phyloP scores from a whole-genome alignment of 1,140 invertebrate species.

The Lordiphosa collinella region DNA sequence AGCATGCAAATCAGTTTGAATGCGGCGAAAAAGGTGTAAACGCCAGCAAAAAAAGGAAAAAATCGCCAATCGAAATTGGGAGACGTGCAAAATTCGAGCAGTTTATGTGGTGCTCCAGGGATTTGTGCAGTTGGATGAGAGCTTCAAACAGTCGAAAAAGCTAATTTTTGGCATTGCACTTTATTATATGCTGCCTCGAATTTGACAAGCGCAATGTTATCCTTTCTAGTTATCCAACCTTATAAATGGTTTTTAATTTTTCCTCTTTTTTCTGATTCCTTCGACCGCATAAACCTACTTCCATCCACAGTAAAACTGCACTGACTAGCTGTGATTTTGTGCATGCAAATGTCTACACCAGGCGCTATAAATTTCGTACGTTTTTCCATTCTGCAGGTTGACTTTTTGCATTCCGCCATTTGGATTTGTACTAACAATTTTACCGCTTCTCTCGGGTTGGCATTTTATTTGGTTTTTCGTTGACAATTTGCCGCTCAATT shows the following conservation, averaged over 20 bases:
- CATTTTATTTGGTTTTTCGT: neutral
- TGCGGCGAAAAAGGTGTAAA: slow-evolving; percentile 52
- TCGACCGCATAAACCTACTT: neutral
- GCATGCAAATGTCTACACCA: slow-evolving; percentile 44
- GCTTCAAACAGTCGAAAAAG: too few relatives aligned
- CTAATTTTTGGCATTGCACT: too few relatives aligned
- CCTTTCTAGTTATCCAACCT: too few relatives aligned
- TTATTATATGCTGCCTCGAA: too few relatives aligned
- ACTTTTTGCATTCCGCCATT: slow-evolving; percentile 44
- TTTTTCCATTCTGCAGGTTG: slow-evolving; percentile 60
- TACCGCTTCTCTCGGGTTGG: slow-evolving; percentile 2
- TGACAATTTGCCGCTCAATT: slow-evolving; percentile 71
- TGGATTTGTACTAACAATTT: slow-evolving; percentile 70
- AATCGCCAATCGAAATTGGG: slow-evolving; percentile 54
- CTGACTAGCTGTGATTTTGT: slow-evolving; percentile 3
- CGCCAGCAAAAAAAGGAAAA: slow-evolving; percentile 16
- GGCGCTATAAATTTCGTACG: slow-evolving; percentile 64
- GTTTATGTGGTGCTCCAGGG: too few relatives aligned
- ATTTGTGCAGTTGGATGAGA: too few relatives aligned
- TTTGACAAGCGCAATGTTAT: too few relatives aligned
- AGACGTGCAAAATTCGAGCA: neutral
- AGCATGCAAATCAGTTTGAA: slow-evolving; percentile 60
- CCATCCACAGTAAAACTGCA: slow-evolving; percentile 1
- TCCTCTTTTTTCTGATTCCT: neutral
- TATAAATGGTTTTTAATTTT: neutral